Evolutionary conservation across 2,113 vertebrate species (phyloP), one percentile per base, ranked within the genome.

Genomic region (Petaurus breviceps): DNA sequence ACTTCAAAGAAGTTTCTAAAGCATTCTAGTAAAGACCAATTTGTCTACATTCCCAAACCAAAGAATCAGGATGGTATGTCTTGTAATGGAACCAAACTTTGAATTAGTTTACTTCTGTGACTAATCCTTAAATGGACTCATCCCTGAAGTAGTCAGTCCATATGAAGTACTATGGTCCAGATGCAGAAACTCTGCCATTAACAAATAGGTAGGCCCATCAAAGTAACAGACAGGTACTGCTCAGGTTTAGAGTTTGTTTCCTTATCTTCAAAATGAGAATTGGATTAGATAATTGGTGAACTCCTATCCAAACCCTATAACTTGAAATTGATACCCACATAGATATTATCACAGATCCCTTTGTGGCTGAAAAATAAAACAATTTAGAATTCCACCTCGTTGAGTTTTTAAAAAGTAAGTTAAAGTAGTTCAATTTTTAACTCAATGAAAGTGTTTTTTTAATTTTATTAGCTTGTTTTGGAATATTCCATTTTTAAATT

Each of bases 1-100:
- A 95, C 90, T 93, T 49, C 52, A 61, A 55, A 95, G 89, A 91
- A 23, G 93, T 94, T 95, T 96, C 51, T 51, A 47, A 92, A 94
- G 54, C 16, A 47, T 26, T 51, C 89, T 23, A 51, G 19, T 51
- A 31, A 43, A 43, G 12, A 31, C 92, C 52, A 92, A 37, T 51
- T 84, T 19, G 10, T 92, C 94, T 94, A 11, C 23, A 43, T 93
- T 31, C 53, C 50, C 26, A 49, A 95, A 22, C 49, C 37, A 57
- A 43, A 54, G 52, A 95, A 28, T 93, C 26, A n/a, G n/a, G 1
- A 10, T 84, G 7, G 68, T 43, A 84, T 23, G 19, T 22, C 16
- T 84, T 23, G 19, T 84, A 84, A 84, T 84, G 14, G 28, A n/a
- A 53, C 90, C 26, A 12, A 12, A 90, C 26, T 89, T 28, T 54